phyloP scores from a whole-genome alignment of 2,888 invertebrate genomes.

The Melanostoma scalare region DNA sequence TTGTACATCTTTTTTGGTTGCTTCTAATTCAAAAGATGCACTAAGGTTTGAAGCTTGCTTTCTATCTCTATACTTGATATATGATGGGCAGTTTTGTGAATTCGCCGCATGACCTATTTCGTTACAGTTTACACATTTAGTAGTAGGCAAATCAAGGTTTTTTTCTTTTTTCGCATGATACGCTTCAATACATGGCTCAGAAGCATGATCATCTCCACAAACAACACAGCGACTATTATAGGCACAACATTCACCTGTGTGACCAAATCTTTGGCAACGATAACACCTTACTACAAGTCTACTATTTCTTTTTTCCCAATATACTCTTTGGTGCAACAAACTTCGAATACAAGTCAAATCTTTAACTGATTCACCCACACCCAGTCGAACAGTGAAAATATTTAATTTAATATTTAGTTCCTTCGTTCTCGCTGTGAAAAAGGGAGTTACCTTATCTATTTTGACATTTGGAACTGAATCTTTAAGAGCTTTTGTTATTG shows the following conservation, averaged over 20 bases:
- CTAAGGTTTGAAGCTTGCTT: slow-evolving; percentile 7
- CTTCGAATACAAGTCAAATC: not conserved
- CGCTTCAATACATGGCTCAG: slow-evolving; percentile 5
- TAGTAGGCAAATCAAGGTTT: not conserved
- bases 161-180: not conserved
- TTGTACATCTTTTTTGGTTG: slow-evolving; percentile 12
- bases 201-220: slow-evolving; percentile 4
- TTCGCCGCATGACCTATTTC: slow-evolving; percentile 10
- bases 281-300: slow-evolving; percentile 2
- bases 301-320: slow-evolving; percentile 4
- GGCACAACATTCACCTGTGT: not conserved
- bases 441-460: not conserved
- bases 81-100: slow-evolving; percentile 9
- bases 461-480: not conserved
- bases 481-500: not conserved
- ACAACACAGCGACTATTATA: not conserved
- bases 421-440: slow-evolving; percentile 1
- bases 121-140: slow-evolving; percentile 3
- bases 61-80: slow-evolving; percentile 10
- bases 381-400: too few relatives aligned
- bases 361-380: slow-evolving; percentile 9
- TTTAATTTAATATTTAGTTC: not conserved
- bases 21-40: not conserved
- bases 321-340: slow-evolving; percentile 12
- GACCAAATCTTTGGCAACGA: not conserved